Evolutionary conservation across 30 jellyfish, hydroid and myxozoan species (phyloP).

Genomic region (Aurelia sp.): DNA sequence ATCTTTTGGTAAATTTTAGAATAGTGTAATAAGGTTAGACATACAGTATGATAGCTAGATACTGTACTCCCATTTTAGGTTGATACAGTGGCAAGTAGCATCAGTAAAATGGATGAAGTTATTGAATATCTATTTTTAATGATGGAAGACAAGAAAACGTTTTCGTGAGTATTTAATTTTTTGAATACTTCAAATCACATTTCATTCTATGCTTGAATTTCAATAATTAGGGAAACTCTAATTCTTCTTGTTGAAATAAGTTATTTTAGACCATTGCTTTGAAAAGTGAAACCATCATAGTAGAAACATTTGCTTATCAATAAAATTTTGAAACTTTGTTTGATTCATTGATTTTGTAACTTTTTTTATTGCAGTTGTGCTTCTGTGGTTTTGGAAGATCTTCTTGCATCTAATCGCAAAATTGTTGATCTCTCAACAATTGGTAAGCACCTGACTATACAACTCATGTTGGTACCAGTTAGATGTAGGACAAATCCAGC

Average conservation of each 20-base stretch:
- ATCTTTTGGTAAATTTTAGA: too few relatives aligned
- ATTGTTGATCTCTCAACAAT: constrained; percentile 75
- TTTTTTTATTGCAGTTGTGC: constrained; percentile 62
- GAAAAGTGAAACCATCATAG: too few relatives aligned
- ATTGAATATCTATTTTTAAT: constrained; percentile 74
- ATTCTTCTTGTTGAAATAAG: not conserved
- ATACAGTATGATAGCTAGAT: too few relatives aligned
- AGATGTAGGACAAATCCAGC: too few relatives aligned
- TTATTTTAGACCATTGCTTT: too few relatives aligned
- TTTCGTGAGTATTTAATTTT: constrained; percentile 45
- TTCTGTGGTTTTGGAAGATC: constrained; percentile 78
- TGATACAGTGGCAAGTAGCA: constrained; percentile 63
- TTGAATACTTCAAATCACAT: not conserved
- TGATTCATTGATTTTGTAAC: too few relatives aligned
- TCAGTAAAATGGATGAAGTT: constrained; percentile 66
- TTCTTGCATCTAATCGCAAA: constrained; percentile 82
- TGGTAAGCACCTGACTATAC: constrained; percentile 36
- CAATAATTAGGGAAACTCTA: not conserved
- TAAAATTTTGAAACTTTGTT: too few relatives aligned
- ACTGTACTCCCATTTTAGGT: constrained; percentile 25
- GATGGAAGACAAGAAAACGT: constrained; percentile 90
- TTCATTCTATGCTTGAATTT: not conserved
- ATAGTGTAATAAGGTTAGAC: too few relatives aligned
- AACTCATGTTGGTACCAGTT: too few relatives aligned
- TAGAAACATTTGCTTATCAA: too few relatives aligned